Conservation (phyloP, 2,113 vertebrate genomes). For the Melanerpes aurifrons region DNA sequence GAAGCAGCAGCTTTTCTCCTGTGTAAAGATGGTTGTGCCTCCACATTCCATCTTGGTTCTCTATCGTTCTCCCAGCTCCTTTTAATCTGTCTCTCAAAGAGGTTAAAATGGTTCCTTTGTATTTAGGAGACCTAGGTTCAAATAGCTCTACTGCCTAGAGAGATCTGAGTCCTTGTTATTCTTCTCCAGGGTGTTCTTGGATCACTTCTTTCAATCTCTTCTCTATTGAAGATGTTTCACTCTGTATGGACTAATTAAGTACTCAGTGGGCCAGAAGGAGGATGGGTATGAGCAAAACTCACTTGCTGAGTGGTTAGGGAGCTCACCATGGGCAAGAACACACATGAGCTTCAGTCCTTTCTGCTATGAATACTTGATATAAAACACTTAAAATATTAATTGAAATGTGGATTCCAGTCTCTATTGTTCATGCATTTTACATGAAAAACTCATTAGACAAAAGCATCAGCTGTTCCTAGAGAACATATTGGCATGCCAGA, state of each 20-base stretch:
- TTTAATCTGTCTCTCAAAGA: background rate
- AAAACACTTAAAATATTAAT: conserved; percentile 68
- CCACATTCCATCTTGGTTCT: background rate
- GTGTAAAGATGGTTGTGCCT: background rate
- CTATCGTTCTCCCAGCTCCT: background rate
- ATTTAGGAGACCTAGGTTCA: conserved; percentile 2
- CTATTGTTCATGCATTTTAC: conserved; percentile 65
- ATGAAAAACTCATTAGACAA: conserved; percentile 62
- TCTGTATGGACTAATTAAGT: conserved; percentile 45
- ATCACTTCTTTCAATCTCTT: background rate
- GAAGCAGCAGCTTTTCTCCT: background rate
- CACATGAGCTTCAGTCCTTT: background rate
- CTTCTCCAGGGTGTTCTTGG: conserved; percentile 42
- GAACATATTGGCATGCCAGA: background rate
- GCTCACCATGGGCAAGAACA: conserved; percentile 20
- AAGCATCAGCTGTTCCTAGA: conserved; percentile 32
- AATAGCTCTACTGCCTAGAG: conserved; percentile 1
- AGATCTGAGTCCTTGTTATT: conserved; percentile 15
- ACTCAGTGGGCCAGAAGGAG: background rate
- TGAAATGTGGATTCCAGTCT: conserved; percentile 59
- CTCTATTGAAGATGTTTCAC: conserved; percentile 11
- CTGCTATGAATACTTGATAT: conserved; percentile 52
- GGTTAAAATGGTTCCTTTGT: conserved; percentile 21
- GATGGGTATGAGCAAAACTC: conserved; percentile 10
- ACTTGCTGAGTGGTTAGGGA: conserved; percentile 34